Evolutionary conservation across 2,113 vertebrate species (phyloP).

Genomic region (Bujurquina vittata): DNA sequence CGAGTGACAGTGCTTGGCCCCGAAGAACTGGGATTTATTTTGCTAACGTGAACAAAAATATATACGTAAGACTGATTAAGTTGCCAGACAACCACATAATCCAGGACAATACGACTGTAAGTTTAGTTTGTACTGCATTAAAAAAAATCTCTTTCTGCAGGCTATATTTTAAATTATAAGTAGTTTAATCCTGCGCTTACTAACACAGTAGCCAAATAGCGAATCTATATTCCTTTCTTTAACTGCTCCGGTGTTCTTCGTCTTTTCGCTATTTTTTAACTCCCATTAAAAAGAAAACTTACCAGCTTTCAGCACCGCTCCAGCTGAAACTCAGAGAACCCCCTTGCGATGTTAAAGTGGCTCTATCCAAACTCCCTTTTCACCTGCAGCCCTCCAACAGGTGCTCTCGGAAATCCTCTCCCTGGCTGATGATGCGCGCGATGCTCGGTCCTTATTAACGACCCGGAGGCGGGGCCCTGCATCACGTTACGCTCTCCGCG

Average conservation of each 20-base stretch:
- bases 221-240: background rate
- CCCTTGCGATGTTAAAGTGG: background rate
- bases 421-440: rapidly evolving
- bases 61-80: no score
- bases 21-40: no score
- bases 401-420: background rate
- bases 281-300: background rate
- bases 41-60: no score
- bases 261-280: background rate
- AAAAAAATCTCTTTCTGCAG: background rate
- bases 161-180: background rate
- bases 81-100: background rate
- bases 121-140: background rate
- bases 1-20: background rate
- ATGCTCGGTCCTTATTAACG: background rate
- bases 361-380: background rate
- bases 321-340: background rate
- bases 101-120: background rate
- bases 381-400: constrained; percentile 10
- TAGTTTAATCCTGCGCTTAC: no score
- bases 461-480: background rate
- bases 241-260: background rate
- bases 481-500: background rate
- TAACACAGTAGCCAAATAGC: background rate
- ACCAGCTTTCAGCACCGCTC: constrained; percentile 7